Percentiles rank a stretch among this genome's conserved stretches.
phyloP scores from a whole-genome alignment of 2,797 vertebrate genomes.

The Oceanodroma leucorhoa region DNA sequence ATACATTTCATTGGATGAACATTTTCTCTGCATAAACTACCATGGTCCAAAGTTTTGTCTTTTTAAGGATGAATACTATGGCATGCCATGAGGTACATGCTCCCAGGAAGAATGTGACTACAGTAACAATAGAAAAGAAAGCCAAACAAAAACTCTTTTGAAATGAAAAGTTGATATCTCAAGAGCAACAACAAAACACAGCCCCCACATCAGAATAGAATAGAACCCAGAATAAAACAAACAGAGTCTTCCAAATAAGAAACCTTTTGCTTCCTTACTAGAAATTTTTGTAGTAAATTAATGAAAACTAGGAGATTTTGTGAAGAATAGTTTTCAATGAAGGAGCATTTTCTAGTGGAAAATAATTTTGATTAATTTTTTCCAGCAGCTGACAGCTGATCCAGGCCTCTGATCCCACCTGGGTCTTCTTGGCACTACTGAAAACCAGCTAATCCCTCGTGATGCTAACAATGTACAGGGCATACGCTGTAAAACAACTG shows the following conservation, averaged over 20 bases:
- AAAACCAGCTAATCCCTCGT: background rate
- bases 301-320: background rate
- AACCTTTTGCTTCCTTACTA: background rate
- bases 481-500: background rate
- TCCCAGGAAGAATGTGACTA: background rate
- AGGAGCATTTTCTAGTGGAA: background rate
- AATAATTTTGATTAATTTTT: background rate
- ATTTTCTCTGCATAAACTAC: background rate
- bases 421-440: background rate
- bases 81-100: background rate
- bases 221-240: background rate
- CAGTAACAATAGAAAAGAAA: background rate
- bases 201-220: background rate
- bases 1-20: background rate
- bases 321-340: background rate
- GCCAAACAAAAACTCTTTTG: background rate
- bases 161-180: background rate
- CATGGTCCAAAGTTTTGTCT: background rate
- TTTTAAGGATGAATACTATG: background rate
- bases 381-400: background rate
- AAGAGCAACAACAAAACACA: background rate
- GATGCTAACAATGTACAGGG: background rate
- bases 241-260: background rate
- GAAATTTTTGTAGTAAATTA: background rate
- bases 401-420: background rate